phyloP scores from a whole-genome alignment of 1,140 invertebrate genomes.

The Copidosoma floridanum region DNA sequence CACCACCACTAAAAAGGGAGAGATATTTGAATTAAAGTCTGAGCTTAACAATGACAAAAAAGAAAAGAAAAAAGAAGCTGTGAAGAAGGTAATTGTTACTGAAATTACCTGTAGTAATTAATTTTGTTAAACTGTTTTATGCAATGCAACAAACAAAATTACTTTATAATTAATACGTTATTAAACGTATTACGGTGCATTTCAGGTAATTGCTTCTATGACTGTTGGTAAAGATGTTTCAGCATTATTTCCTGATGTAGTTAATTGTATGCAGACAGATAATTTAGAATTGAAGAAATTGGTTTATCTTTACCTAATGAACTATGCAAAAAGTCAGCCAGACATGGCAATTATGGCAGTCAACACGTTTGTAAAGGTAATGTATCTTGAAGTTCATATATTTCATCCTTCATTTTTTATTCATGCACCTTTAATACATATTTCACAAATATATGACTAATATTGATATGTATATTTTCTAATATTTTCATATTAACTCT shows the following conservation, averaged over 20 bases:
- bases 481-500: conserved; percentile 7
- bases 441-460: conserved; percentile 41
- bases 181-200: no score
- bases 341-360: conserved; percentile 99
- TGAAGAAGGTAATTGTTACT: conserved; percentile 86
- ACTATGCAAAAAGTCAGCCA: conserved; percentile 99
- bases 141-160: no score
- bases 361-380: conserved; percentile 99
- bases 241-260: conserved; percentile 97
- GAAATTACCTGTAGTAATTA: no score
- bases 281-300: conserved; percentile 99
- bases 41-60: conserved; percentile 99
- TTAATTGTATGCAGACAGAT: conserved; percentile 99
- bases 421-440: conserved; percentile 49
- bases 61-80: conserved; percentile 99
- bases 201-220: conserved; percentile 98
- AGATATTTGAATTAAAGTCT: conserved; percentile 98
- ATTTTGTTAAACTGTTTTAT: no score
- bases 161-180: no score
- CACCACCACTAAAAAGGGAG: conserved; percentile 99
- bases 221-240: conserved; percentile 97
- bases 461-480: conserved; percentile 12
- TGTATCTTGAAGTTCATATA: conserved; percentile 37
- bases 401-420: conserved; percentile 38
- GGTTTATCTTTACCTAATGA: conserved; percentile 99